Evolutionary conservation across 1,140 invertebrate species (phyloP), one percentile per base, ranked within the genome.

Genomic region (Bombus consobrinus): DNA sequence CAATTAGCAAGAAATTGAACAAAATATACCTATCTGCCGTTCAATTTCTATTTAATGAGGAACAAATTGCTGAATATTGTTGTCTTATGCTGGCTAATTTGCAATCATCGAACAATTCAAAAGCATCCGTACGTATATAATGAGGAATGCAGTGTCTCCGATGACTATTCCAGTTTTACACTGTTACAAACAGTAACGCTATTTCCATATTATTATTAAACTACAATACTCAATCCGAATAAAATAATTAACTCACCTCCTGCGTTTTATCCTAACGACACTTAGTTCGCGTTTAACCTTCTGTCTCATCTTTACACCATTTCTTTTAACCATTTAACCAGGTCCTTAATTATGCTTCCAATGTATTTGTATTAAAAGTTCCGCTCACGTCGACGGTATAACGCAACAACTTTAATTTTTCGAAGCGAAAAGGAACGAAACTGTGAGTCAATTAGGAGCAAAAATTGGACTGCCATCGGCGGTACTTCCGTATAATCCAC

Each of bases 381-480:
- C 18, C 25, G 34, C 25, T 12, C n/a, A 2, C 10, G 18, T 12
- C 64, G 25, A 47, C 15, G 47, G 37, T 28, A 25, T 53, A 69
- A 39, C 62, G 28, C 78, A 32, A 15, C 22, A 57, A 32, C 34
- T 59, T 37, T 73, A 73, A 73, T 74, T 73, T 62, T 62, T 74
- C 28, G 34, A 6, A 25, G 34, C 34, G 22, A 2, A 9, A 15
- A n/a, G 28, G 28, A 28, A 47, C 62, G 59, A 69, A 78, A 87
- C 86, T 78, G 12, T 5, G 34, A 78, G 68, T 81, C 66, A 89
- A 83, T 89, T 85, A 62, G 74, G n/a, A n/a, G 22, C 47, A 37
- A 80, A 85, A 84, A 85, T 89, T 88, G 86, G 69, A 84, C 69
- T n/a, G 53, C 47, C 71, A 75, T 74, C 69, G 69, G 53, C 15